phyloP scores from a whole-genome alignment of 2,113 vertebrate genomes.

The Equus przewalskii region DNA sequence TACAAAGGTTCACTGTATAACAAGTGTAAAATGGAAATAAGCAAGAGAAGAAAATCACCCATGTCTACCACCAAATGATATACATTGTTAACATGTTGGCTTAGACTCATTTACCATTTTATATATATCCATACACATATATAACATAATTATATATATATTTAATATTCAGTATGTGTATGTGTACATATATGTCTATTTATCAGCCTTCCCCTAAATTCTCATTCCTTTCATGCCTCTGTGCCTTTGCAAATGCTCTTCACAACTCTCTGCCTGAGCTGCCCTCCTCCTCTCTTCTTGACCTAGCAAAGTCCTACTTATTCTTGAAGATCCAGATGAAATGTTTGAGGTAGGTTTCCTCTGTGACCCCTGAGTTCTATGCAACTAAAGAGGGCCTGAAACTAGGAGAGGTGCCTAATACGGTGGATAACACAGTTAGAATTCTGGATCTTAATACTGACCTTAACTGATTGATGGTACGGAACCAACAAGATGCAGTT shows the following conservation, averaged over 20 bases:
- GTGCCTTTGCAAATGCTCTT: neutral
- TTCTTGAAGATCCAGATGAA: neutral
- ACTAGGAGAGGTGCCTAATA: neutral
- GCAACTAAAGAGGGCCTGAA: neutral
- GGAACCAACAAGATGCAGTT: neutral
- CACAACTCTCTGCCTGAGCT: neutral
- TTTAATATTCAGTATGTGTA: neutral
- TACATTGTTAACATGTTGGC: neutral
- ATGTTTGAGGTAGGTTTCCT: neutral
- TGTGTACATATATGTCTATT: no score
- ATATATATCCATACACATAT: neutral
- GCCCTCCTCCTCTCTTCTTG: neutral
- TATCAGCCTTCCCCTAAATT: neutral
- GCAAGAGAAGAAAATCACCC: neutral
- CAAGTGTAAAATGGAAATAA: conserved; percentile 10
- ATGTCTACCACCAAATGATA: neutral
- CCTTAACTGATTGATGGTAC: neutral
- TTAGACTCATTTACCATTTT: neutral
- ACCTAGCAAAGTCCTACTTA: neutral
- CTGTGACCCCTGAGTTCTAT: neutral
- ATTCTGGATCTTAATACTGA: neutral
- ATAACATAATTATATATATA: neutral
- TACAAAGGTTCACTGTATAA: neutral
- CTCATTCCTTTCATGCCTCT: neutral
- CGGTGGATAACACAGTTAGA: neutral